Conservation (phyloP, 2,113 vertebrate genomes). For the Dasyurus viverrinus region DNA sequence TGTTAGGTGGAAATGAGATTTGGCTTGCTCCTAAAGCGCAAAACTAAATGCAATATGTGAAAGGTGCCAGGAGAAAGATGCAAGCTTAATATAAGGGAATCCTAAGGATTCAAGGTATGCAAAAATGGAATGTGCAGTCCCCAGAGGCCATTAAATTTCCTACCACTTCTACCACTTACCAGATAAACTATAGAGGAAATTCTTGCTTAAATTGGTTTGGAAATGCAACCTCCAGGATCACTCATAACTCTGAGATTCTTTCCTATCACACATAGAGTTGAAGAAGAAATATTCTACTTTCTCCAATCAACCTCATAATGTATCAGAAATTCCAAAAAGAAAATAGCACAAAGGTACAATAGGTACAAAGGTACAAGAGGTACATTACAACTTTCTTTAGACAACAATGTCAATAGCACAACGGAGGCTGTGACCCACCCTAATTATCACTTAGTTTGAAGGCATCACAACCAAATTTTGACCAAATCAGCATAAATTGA, state of each 20-base stretch:
- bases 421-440: neutral
- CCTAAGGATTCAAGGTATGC: neutral
- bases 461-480: neutral
- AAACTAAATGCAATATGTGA: neutral
- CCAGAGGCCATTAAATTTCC: neutral
- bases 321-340: conserved; percentile 24
- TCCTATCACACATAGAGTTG: conserved; percentile 58
- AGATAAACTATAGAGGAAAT: neutral
- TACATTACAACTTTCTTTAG: neutral
- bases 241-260: conserved; percentile 48
- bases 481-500: neutral
- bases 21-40: neutral
- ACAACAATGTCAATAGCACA: neutral
- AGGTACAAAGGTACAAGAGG: too few relatives aligned
- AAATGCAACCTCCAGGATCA: neutral
- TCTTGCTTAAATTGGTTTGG: neutral
- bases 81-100: neutral
- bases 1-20: neutral
- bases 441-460: conserved; percentile 58
- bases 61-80: neutral
- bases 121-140: neutral
- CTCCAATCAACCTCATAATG: conserved; percentile 17
- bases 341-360: neutral
- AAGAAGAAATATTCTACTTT: conserved; percentile 1
- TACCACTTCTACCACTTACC: neutral